These are phyloP conservation scores for Rhopalosiphum maidis DNA, from an alignment of 1,140 invertebrate genomes.

Conservation along the genomic window DNA sequence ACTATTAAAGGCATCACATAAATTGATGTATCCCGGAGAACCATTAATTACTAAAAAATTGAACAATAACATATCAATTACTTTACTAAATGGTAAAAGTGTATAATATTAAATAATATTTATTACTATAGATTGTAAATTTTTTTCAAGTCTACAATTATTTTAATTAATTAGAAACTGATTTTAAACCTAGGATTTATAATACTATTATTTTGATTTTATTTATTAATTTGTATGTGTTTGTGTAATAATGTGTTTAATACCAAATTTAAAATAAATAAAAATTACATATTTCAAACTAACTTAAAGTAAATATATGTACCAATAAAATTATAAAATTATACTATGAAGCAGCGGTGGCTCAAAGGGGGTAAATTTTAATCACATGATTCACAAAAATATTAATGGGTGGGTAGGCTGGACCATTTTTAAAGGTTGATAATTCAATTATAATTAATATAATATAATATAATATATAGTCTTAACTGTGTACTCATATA, in stretches of 20 bases:
- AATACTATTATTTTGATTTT: background rate
- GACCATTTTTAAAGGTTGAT: too few relatives aligned
- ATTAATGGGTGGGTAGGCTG: too few relatives aligned
- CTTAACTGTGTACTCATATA: too few relatives aligned
- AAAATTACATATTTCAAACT: background rate
- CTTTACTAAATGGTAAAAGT: background rate
- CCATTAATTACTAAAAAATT: conserved; percentile 80
- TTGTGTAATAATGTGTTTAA: background rate
- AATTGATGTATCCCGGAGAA: conserved; percentile 95
- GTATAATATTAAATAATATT: background rate
- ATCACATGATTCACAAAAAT: too few relatives aligned
- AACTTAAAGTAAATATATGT: background rate
- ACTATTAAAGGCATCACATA: conserved; percentile 96
- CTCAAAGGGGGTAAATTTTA: too few relatives aligned
- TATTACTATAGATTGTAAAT: background rate
- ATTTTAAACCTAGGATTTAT: background rate
- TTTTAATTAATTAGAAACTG: background rate
- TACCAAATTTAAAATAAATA: background rate
- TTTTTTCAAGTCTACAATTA: background rate
- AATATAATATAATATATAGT: too few relatives aligned
- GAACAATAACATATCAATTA: background rate
- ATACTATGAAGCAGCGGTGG: background rate
- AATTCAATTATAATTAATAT: too few relatives aligned
- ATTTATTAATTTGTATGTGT: background rate
- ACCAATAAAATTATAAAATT: background rate